Evolutionary conservation across 2,888 invertebrate species (phyloP), one percentile per base, ranked within the genome.

Genomic region (Thereva nobilitata): DNA sequence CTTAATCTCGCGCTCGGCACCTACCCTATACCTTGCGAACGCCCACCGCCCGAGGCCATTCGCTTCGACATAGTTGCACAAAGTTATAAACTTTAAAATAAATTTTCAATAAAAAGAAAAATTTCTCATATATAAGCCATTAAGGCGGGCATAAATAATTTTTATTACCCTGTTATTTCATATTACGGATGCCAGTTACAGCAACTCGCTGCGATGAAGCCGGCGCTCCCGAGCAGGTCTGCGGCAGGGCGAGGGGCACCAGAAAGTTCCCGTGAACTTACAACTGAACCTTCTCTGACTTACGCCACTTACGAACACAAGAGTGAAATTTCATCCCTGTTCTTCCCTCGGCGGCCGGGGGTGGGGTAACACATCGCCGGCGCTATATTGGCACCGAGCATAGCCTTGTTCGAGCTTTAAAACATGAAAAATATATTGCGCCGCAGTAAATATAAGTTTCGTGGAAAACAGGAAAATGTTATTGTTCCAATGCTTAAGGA

Each of bases 111-210:
- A 65, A 65, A 68, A 68, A 63, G 66, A 66, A 63, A 68, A 68
- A 61, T 64, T 68, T 47, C 65, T 68, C 68, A 61, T 65, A 68
- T 68, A 68, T 65, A 68, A 68, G 66, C 68, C 66, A 68, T 68
- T 68, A 68, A 68, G 68, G 66, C 68, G 63, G 59, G 61, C 68
- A 68, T 68, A 68, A 68, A 68, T 68, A 68, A 68, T 68, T 68
- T 68, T 68, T 68, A 68, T 68, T 68, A 50, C 68, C 56, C 66
- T 63, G 68, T 68, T 68, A 63, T 68, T 68, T 61, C 55, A 67
- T 63, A 63, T 67, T 67, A 61, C 61, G 54, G 55, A 34, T 65
- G 63, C 56, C 64, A 52, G 64, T 50, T 66, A 44, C 57, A 65
- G 55, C 56, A 38, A 56, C 47, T 47, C 5, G 37, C 38, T 44